Conservation (phyloP, 2,888 invertebrate species). For the Plagodis pulveraria region DNA sequence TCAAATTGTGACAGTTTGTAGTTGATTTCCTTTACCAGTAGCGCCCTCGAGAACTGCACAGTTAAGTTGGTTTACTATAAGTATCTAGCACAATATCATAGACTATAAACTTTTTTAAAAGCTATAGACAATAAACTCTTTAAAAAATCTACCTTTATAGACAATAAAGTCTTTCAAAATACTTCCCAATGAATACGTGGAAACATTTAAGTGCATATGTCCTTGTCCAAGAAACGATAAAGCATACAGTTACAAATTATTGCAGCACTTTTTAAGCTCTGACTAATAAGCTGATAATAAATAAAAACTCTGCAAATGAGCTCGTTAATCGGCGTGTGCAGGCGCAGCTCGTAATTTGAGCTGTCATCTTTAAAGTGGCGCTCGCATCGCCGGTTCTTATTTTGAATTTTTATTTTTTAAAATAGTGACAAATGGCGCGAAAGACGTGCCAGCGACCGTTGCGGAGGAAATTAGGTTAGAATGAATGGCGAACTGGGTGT, state of each 20-base stretch:
- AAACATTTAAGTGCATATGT: slow-evolving; percentile 11
- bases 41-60: too few relatives aligned
- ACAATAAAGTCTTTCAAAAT: neutral
- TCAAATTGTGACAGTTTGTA: too few relatives aligned
- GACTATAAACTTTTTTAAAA: neutral
- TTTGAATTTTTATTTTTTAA: slow-evolving; percentile 47
- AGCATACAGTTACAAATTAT: slow-evolving; percentile 30
- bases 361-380: slow-evolving; percentile 70
- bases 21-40: too few relatives aligned
- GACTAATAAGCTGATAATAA: slow-evolving; percentile 67
- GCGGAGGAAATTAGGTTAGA: slow-evolving; percentile 23
- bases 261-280: slow-evolving; percentile 31
- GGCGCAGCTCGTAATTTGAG: slow-evolving; percentile 65
- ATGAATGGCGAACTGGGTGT: slow-evolving; percentile 9
- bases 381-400: slow-evolving; percentile 39
- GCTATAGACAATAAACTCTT: neutral
- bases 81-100: neutral
- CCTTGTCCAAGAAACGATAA: slow-evolving; percentile 26
- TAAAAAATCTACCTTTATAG: neutral
- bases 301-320: slow-evolving; percentile 75
- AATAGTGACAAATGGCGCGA: slow-evolving; percentile 52
- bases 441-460: slow-evolving; percentile 31
- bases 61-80: too few relatives aligned
- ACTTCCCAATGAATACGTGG: neutral
- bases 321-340: slow-evolving; percentile 68